Conservation (phyloP, 1,140 invertebrate species). For the Drosophila biarmipes region DNA sequence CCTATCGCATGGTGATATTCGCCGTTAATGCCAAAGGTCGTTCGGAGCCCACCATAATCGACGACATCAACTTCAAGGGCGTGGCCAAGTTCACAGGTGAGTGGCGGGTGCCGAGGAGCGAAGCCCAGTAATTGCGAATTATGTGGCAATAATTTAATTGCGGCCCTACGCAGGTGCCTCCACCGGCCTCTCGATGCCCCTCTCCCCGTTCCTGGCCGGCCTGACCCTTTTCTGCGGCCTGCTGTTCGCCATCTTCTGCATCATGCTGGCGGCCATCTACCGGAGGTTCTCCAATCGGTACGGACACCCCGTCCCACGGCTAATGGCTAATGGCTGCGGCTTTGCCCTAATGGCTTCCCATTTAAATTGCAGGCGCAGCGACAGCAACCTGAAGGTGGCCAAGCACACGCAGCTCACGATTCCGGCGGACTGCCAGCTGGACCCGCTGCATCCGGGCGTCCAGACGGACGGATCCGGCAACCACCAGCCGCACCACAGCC, state of each 20-base stretch:
- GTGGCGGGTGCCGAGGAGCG: conserved; percentile 27
- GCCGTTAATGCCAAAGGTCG: conserved; percentile 93
- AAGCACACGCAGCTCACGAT: conserved; percentile 83
- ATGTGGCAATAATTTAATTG: conserved; percentile 29
- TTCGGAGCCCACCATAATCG: conserved; percentile 91
- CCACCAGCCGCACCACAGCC: conserved; percentile 78
- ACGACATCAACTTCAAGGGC: conserved; percentile 92
- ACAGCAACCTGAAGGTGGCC: conserved; percentile 82
- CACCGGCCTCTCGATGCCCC: conserved; percentile 85
- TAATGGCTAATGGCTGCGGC: conserved; percentile 19
- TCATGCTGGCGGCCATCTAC: conserved; percentile 89
- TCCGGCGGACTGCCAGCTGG: conserved; percentile 83
- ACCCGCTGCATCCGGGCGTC: conserved; percentile 74
- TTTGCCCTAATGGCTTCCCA: conserved; percentile 48
- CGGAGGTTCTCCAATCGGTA: conserved; percentile 86
- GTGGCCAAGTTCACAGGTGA: conserved; percentile 90
- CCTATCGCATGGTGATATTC: conserved; percentile 91
- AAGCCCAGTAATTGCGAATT: conserved; percentile 34
- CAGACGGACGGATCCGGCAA: conserved; percentile 63
- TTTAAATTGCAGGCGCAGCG: conserved; percentile 77
- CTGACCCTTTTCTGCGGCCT: conserved; percentile 89
- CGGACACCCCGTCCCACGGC: conserved; percentile 23
- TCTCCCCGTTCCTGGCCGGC: conserved; percentile 90
- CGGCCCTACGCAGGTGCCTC: conserved; percentile 85
- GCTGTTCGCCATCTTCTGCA: conserved; percentile 89